These are phyloP conservation scores for Altica lythri DNA, from an alignment of 2,888 invertebrate genomes.

Conservation along the genomic window DNA sequence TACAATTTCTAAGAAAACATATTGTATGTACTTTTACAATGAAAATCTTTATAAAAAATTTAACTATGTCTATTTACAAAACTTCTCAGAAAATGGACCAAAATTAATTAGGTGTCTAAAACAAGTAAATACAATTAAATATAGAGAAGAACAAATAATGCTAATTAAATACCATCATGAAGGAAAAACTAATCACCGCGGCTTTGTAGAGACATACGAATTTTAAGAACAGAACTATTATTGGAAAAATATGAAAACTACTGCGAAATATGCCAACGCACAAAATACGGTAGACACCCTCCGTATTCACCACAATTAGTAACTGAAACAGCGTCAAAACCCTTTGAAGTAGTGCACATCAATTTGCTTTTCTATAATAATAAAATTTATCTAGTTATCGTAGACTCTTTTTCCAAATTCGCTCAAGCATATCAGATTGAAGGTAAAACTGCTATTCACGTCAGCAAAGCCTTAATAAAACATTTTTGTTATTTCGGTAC, in stretches of 20 bases:
- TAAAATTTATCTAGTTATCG: neutral
- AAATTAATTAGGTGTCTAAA: neutral
- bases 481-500: too few relatives aligned
- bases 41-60: constrained; percentile 1
- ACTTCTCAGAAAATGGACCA: constrained; percentile 1
- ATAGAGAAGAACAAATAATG: constrained; percentile 15
- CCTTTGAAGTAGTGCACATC: neutral
- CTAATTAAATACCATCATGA: constrained; percentile 13
- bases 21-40: constrained; percentile 9
- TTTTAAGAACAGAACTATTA: constrained; percentile 13
- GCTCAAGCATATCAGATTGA: too few relatives aligned
- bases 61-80: neutral
- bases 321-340: constrained; percentile 2
- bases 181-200: constrained; percentile 18
- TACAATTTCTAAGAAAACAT: constrained; percentile 1
- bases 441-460: too few relatives aligned
- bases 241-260: constrained; percentile 22
- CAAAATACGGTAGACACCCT: constrained; percentile 14
- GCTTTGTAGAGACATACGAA: constrained; percentile 14
- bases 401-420: constrained; percentile 6
- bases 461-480: too few relatives aligned
- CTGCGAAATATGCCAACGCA: constrained; percentile 12
- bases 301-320: constrained; percentile 1
- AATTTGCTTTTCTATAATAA: neutral
- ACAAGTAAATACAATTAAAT: neutral